Evolutionary conservation across 2,888 invertebrate genomes (phyloP).

Genomic region (Unio pictorum): DNA sequence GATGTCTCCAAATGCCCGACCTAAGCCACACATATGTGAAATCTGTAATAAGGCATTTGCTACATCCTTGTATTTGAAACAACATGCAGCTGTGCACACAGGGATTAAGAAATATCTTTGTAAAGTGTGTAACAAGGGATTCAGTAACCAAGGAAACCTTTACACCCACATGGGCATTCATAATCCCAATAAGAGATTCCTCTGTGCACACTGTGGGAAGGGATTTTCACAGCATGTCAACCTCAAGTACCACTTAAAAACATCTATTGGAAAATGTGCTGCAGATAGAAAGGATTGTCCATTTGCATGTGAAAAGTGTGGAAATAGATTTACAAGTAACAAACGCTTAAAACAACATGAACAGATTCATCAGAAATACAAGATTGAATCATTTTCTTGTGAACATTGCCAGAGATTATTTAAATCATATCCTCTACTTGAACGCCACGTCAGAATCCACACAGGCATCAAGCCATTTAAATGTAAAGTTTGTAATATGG

Average conservation of each 20-base stretch:
- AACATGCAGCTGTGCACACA: conserved; percentile 3
- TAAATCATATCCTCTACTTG: not conserved
- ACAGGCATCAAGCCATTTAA: not conserved
- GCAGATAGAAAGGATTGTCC: conserved; percentile 1
- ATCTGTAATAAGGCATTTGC: conserved; percentile 2
- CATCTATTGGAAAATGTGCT: no score
- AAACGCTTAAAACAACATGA: conserved; percentile 1
- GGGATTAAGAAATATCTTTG: not conserved
- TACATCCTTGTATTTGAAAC: not conserved
- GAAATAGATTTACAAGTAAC: not conserved
- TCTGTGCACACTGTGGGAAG: conserved; percentile 2
- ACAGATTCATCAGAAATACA: conserved; percentile 1
- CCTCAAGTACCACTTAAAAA: no score
- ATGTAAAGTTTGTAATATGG: not conserved
- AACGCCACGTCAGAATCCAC: conserved; percentile 4
- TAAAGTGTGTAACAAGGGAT: conserved; percentile 5
- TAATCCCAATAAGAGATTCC: not conserved
- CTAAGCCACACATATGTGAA: conserved; percentile 3
- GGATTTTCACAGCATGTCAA: conserved; percentile 1
- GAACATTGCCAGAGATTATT: conserved; percentile 3
- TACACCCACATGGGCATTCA: conserved; percentile 4
- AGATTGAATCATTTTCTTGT: conserved; percentile 3
- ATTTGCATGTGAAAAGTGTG: conserved; percentile 5
- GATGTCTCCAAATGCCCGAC: not conserved
- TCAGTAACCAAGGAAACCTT: conserved; percentile 1